A percentile compares a stretch with the other conserved stretches of the same genome.
These are phyloP conservation scores for Taenaris catops DNA, from an alignment of 2,888 invertebrate species.

Conservation along the genomic window DNA sequence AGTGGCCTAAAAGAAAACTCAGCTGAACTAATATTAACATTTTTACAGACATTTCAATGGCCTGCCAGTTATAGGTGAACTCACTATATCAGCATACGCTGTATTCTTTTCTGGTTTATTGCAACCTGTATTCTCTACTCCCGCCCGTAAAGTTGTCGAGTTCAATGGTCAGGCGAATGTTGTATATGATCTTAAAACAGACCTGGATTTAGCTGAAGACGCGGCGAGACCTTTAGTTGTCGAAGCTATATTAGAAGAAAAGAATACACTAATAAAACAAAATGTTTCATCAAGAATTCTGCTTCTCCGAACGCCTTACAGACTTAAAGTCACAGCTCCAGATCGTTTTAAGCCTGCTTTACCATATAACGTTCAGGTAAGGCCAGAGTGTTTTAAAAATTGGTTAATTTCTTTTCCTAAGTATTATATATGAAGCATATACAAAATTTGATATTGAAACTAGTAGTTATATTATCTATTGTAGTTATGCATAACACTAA, in stretches of 20 bases:
- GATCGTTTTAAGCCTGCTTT: constrained; percentile 94
- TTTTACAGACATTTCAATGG: constrained; percentile 88
- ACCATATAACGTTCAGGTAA: constrained; percentile 89
- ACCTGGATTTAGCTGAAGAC: constrained; percentile 86
- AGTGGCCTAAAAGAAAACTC: too few relatives aligned
- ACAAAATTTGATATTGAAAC: too few relatives aligned
- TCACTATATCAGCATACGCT: constrained; percentile 91
- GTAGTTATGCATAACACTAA: too few relatives aligned
- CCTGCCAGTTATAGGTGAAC: constrained; percentile 91
- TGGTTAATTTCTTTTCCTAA: too few relatives aligned
- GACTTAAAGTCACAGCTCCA: constrained; percentile 89
- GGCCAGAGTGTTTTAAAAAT: background rate
- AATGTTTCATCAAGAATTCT: constrained; percentile 84
- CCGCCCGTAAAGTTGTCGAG: constrained; percentile 85
- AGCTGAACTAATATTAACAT: background rate
- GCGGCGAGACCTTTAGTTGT: constrained; percentile 91
- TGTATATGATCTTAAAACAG: constrained; percentile 87
- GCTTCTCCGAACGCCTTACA: constrained; percentile 76
- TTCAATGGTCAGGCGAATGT: constrained; percentile 84
- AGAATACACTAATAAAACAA: constrained; percentile 90
- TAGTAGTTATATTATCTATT: too few relatives aligned
- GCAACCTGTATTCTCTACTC: constrained; percentile 87
- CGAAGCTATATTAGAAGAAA: constrained; percentile 94
- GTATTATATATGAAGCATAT: too few relatives aligned
- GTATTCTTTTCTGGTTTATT: constrained; percentile 88